phyloP scores from a whole-genome alignment of 2,113 vertebrate species.

The Calypte anna region DNA sequence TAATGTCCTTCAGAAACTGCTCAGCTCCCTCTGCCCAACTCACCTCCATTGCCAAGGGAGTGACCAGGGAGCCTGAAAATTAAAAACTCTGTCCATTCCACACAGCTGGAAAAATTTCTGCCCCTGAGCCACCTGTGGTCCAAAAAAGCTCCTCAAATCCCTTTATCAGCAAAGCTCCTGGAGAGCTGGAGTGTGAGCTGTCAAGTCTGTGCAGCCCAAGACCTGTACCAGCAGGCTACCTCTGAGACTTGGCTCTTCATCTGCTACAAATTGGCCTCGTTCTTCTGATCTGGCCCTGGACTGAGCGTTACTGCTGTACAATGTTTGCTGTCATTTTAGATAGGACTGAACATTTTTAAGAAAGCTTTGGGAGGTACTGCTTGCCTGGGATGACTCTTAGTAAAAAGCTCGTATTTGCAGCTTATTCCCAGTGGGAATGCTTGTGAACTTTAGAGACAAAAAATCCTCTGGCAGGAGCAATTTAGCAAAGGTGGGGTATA shows the following conservation, averaged over 20 bases:
- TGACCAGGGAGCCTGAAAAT: neutral
- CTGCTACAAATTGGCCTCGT: neutral
- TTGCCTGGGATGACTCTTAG: neutral
- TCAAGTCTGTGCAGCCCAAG: neutral
- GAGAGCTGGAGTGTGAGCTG: neutral
- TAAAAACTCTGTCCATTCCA: neutral
- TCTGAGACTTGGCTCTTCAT: neutral
- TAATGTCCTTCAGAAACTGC: neutral
- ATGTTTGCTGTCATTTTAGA: conserved; percentile 21
- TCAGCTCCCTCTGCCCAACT: neutral
- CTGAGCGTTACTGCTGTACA: neutral
- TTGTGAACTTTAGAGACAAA: neutral
- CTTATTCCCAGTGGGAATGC: neutral
- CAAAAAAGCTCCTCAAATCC: neutral
- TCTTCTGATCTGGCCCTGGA: conserved; percentile 10
- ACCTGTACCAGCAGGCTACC: neutral
- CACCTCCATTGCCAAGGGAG: neutral
- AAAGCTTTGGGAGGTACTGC: neutral
- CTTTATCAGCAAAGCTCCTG: neutral
- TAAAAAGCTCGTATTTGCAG: conserved; percentile 1
- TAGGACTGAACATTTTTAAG: conserved; percentile 20
- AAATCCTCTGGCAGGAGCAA: neutral
- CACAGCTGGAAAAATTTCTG: neutral
- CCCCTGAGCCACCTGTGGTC: neutral
- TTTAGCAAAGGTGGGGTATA: neutral